Percentiles rank a stretch among this genome's conserved stretches.
phyloP scores from a whole-genome alignment of 2,797 vertebrate genomes.

The Neostethus bicornis region DNA sequence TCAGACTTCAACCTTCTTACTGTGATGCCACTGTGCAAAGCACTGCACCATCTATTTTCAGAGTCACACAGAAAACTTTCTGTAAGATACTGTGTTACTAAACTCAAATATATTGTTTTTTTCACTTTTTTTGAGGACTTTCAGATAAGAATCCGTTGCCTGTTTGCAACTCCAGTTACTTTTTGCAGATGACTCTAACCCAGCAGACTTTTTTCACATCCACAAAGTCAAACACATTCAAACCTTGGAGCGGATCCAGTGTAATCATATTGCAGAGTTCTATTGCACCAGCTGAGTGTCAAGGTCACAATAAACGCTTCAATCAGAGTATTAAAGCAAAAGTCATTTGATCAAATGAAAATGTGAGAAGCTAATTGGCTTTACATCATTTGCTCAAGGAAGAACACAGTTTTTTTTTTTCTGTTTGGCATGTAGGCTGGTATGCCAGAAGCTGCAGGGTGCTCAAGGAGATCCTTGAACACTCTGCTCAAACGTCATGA shows the following conservation, averaged over 20 bases:
- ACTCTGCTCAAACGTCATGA: conserved; percentile 4
- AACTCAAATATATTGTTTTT: not conserved
- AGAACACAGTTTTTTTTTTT: conserved; percentile 1
- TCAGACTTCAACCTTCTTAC: too few relatives aligned
- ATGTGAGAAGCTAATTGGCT: conserved; percentile 6
- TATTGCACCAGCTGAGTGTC: conserved; percentile 41
- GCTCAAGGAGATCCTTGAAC: conserved; percentile 18
- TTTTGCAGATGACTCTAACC: conserved; percentile 25
- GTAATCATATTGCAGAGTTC: conserved; percentile 46
- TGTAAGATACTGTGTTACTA: not conserved
- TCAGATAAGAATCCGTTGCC: not conserved
- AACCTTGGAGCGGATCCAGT: conserved; percentile 51
- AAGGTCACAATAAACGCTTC: conserved; percentile 41
- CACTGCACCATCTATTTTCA: too few relatives aligned
- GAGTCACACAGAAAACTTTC: too few relatives aligned
- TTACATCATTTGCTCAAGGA: conserved; percentile 1
- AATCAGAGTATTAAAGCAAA: conserved; percentile 7
- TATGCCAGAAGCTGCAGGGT: conserved; percentile 7
- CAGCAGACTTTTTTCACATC: conserved; percentile 30
- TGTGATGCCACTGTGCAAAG: too few relatives aligned
- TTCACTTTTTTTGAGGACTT: conserved; percentile 14
- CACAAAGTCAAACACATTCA: conserved; percentile 30
- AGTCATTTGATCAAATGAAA: conserved; percentile 16
- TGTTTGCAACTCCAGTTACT: conserved; percentile 14
- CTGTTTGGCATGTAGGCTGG: not conserved